Percentiles rank a stretch among this genome's conserved stretches.
phyloP scores from a whole-genome alignment of 1,140 invertebrate genomes.

The Drosophila cardini region DNA sequence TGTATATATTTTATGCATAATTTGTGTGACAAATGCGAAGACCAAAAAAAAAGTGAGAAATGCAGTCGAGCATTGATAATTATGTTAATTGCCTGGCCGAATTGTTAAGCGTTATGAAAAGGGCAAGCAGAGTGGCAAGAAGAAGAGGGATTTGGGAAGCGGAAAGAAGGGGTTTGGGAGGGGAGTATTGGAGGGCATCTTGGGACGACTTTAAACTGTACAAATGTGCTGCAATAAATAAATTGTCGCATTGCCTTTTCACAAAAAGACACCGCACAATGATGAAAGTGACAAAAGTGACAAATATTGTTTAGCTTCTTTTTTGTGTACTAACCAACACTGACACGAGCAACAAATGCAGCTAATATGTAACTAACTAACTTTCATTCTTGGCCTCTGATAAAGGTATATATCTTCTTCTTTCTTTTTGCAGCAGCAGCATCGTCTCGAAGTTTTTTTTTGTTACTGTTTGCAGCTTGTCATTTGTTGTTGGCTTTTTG shows the following conservation, averaged over 20 bases:
- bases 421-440: conserved; percentile 9
- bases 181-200: neutral
- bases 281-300: conserved; percentile 32
- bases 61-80: conserved; percentile 74
- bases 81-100: conserved; percentile 70
- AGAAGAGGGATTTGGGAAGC: neutral
- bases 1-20: conserved; percentile 64
- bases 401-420: conserved; percentile 60
- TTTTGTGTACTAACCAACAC: conserved; percentile 18
- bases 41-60: conserved; percentile 55
- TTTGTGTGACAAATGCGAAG: conserved; percentile 72
- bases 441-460: neutral
- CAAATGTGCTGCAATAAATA: conserved; percentile 57
- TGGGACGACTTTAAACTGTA: neutral
- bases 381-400: conserved; percentile 70
- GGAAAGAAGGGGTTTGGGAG: neutral
- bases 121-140: neutral
- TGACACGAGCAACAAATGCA: conserved; percentile 6
- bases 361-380: conserved; percentile 28
- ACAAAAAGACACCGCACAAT: conserved; percentile 45
- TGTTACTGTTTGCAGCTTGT: conserved; percentile 40
- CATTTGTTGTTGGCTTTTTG: conserved; percentile 55
- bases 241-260: conserved; percentile 41
- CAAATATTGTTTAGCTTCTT: conserved; percentile 28
- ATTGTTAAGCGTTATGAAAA: conserved; percentile 41